phyloP scores from a whole-genome alignment of 2,797 vertebrate species.

The Phoebastria nigripes region DNA sequence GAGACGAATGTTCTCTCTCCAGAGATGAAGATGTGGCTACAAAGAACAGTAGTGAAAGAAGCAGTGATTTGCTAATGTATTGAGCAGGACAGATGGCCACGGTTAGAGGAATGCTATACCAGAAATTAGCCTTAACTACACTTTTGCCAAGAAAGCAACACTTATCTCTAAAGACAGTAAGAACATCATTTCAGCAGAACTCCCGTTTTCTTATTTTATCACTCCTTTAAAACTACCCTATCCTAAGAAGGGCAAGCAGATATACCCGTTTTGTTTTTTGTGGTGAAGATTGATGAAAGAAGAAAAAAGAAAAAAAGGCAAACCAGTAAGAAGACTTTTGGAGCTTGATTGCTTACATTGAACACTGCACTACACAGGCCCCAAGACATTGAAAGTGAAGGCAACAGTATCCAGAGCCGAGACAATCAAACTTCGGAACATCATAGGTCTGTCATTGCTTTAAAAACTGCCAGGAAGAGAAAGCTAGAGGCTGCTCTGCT shows the following conservation, averaged over 20 bases:
- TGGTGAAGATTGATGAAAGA: neutral
- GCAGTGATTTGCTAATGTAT: neutral
- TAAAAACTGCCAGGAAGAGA: neutral
- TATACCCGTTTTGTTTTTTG: accelerated
- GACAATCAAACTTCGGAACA: neutral
- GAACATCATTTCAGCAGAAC: neutral
- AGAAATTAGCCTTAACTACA: neutral
- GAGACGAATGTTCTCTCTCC: neutral
- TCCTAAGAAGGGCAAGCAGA: neutral
- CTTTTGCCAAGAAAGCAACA: neutral
- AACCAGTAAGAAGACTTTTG: neutral
- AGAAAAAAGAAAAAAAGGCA: neutral
- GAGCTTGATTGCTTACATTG: neutral
- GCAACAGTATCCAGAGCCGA: neutral
- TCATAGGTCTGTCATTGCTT: neutral
- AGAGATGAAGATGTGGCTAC: neutral
- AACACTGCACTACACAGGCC: neutral
- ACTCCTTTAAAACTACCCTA: neutral
- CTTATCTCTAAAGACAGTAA: neutral
- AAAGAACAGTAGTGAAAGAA: neutral
- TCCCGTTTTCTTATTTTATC: neutral
- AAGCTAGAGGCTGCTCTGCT: neutral
- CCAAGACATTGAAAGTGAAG: neutral
- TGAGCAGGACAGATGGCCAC: neutral
- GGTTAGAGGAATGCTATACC: neutral